Conservation (phyloP, 2,888 invertebrate genomes). For the Argyresthia albistria region DNA sequence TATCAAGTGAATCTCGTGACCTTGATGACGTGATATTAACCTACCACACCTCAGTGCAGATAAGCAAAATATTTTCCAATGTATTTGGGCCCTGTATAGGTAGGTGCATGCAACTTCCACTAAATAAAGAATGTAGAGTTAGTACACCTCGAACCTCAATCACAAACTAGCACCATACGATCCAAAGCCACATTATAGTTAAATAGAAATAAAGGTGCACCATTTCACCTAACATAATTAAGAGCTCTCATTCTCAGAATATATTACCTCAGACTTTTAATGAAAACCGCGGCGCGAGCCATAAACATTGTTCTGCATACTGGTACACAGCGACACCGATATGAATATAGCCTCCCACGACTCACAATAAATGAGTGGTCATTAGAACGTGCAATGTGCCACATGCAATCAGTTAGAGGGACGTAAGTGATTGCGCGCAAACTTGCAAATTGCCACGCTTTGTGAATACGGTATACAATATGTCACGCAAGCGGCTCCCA, state of each 20-base stretch:
- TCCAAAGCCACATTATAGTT: too few species aligned
- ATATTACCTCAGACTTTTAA: conserved; percentile 3
- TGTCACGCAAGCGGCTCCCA: too few species aligned
- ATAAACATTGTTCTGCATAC: conserved; percentile 9
- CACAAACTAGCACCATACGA: too few species aligned
- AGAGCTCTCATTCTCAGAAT: background rate
- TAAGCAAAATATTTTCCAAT: too few species aligned
- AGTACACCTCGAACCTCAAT: too few species aligned
- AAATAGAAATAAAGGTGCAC: background rate
- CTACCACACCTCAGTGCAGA: too few species aligned
- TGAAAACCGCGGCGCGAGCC: conserved; percentile 1
- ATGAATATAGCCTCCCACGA: conserved; percentile 9
- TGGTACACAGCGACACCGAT: conserved; percentile 8
- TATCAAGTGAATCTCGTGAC: too few species aligned
- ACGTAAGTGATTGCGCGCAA: conserved; percentile 44
- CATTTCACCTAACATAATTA: background rate
- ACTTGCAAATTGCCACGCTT: conserved; percentile 32
- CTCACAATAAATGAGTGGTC: conserved; percentile 34
- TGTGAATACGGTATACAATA: background rate
- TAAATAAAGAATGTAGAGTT: too few species aligned
- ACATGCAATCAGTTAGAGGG: conserved; percentile 44
- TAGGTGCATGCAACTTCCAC: too few species aligned
- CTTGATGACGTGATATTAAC: too few species aligned
- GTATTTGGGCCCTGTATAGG: too few species aligned
- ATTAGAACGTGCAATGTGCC: conserved; percentile 35